Evolutionary conservation across 2,888 invertebrate genomes (phyloP), one percentile per base, ranked within the genome.

Genomic region (Platycheirus rosarum): DNA sequence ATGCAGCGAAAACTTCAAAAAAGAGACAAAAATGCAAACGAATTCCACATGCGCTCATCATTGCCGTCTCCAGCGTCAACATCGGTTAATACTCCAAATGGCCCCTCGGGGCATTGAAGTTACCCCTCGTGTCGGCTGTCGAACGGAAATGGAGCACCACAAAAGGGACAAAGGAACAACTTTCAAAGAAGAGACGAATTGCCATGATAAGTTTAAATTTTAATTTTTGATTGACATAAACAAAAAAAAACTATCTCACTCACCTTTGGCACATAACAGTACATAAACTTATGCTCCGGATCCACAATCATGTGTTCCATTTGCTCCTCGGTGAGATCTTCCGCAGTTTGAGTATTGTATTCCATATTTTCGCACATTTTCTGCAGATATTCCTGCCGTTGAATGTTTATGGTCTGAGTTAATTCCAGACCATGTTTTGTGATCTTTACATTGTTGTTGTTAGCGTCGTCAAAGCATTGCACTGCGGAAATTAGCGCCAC

Each of bases 201-300:
- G 9, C 20, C 8, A 46, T 7, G 26, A 65, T 49, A 32, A 76
- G 49, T 62, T 55, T 29, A 63, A 68, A 74, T 35, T 8, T 40
- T 37, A 16, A 8, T 7, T 68, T 26, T 35, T 40, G 40, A 60
- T 48, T 53, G 74, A 62, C 60, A 53, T 29, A n/a, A 26, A 42
- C 1, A 20, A 55, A 8, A 14, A 57, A 18, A 23, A 57, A n/a
- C n/a, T 37, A 20, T 9, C 0, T 7, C 1, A 23, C 23, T 92
- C 92, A 96, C 96, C 94, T 98, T 98, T 75, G 98, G 97, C 84
- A 98, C 97, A 90, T 97, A 97, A 89, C 98, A 98, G 88, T 97
- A 98, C 11, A 98, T 91, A 13, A 97, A 92, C 89, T 95, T 95
- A 87, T 97, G 95, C 75, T 93, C 92, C 86, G 95, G 95, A 89